Evolutionary conservation across 2,797 vertebrate species (phyloP).

Genomic region (Caiman crocodilus): DNA sequence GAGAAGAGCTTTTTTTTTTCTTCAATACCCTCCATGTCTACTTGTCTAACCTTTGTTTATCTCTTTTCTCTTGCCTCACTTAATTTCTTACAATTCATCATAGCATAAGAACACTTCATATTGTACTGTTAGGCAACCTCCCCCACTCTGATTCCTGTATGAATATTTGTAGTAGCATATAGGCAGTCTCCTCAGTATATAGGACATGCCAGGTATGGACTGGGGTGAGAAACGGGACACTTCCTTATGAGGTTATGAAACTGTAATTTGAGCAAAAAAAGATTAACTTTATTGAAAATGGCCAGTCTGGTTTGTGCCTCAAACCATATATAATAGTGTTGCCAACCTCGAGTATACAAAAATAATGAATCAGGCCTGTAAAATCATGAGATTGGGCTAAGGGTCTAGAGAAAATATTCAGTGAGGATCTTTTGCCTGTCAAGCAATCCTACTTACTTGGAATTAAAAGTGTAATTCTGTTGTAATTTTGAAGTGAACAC

Average conservation of each 20-base stretch:
- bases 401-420: background rate
- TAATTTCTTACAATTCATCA: background rate
- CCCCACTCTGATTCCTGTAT: background rate
- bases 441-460: no score
- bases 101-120: slow-evolving; percentile 15
- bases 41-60: background rate
- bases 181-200: background rate
- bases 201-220: background rate
- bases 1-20: background rate
- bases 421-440: no score
- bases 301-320: background rate
- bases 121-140: background rate
- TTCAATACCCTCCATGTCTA: background rate
- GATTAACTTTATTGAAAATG: background rate
- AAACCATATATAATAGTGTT: background rate
- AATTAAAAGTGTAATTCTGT: no score
- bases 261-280: background rate
- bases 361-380: background rate
- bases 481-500: no score
- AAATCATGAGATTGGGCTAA: background rate
- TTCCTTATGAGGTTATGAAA: rapidly evolving
- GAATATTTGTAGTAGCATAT: slow-evolving; percentile 5
- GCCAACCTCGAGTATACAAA: background rate
- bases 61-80: background rate
- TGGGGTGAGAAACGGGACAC: background rate